Evolutionary conservation across 2,888 invertebrate genomes (phyloP).

Genomic region (Nephrotoma flavescens): DNA sequence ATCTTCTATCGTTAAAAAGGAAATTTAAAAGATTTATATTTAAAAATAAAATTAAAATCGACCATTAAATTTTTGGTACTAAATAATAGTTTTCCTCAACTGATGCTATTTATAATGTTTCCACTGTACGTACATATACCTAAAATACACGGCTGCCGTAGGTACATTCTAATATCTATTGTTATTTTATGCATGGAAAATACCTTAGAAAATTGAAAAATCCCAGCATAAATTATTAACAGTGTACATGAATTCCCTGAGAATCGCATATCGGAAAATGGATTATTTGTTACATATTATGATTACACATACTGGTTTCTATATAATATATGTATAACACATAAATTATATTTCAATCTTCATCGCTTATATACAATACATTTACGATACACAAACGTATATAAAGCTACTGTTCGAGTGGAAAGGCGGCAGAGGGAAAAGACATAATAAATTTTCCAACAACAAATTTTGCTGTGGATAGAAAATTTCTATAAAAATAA

Average conservation of each 20-base stretch:
- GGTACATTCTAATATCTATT: background rate
- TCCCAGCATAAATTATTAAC: background rate
- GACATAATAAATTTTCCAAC: background rate
- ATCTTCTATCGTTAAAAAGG: background rate
- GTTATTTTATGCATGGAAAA: background rate
- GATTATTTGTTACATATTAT: background rate
- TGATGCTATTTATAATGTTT: background rate
- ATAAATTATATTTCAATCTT: background rate
- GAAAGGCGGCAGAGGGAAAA: background rate
- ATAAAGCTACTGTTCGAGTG: background rate
- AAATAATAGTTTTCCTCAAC: background rate
- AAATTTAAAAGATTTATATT: background rate
- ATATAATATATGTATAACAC: background rate
- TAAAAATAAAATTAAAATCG: background rate
- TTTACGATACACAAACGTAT: background rate
- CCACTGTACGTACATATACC: background rate
- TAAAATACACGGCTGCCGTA: background rate
- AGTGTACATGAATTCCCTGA: background rate
- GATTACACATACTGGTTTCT: background rate
- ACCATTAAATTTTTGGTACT: background rate
- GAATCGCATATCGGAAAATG: background rate
- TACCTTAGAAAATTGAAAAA: background rate
- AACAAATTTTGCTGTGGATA: background rate
- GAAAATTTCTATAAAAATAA: background rate
- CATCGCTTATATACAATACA: background rate